Evolutionary conservation across 37 sponge, comb jelly and placozoan species (phyloP).

Genomic region (Agelas oroides): DNA sequence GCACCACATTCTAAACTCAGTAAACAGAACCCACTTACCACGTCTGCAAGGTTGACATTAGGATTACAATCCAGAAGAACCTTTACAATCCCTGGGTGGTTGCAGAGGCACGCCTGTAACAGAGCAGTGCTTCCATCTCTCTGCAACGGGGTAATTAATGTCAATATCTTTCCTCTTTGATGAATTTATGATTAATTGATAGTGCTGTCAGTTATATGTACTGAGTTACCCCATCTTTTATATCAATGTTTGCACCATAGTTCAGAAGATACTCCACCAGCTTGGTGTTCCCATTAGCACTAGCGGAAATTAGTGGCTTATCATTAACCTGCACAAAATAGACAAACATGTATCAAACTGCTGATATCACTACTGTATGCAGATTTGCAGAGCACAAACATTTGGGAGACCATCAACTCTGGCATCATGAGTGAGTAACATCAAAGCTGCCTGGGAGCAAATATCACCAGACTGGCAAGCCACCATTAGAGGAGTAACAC

Average conservation of each 20-base stretch:
- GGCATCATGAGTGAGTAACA: too few relatives aligned
- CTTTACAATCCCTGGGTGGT: neutral
- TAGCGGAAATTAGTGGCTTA: neutral
- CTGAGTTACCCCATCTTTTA: neutral
- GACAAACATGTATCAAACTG: too few relatives aligned
- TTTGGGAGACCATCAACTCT: too few relatives aligned
- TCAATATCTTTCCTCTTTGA: too few relatives aligned
- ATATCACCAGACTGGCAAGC: constrained; percentile 3
- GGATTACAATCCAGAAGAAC: neutral
- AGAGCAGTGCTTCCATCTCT: constrained; percentile 4
- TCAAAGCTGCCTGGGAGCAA: neutral
- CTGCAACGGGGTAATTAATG: too few relatives aligned
- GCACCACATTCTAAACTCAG: too few relatives aligned
- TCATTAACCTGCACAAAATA: too few relatives aligned
- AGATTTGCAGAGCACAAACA: too few relatives aligned
- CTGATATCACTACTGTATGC: too few relatives aligned
- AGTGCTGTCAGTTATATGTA: too few relatives aligned
- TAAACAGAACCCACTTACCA: too few relatives aligned
- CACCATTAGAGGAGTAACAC: neutral
- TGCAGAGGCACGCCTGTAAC: neutral
- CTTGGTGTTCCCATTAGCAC: neutral
- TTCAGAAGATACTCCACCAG: neutral
- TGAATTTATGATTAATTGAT: too few relatives aligned
- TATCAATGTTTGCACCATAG: constrained; percentile 1
- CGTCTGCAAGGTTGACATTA: neutral